These are phyloP conservation scores for Cephalophus harveyi DNA, from an alignment of 2,113 vertebrate genomes.

Conservation along the genomic window DNA sequence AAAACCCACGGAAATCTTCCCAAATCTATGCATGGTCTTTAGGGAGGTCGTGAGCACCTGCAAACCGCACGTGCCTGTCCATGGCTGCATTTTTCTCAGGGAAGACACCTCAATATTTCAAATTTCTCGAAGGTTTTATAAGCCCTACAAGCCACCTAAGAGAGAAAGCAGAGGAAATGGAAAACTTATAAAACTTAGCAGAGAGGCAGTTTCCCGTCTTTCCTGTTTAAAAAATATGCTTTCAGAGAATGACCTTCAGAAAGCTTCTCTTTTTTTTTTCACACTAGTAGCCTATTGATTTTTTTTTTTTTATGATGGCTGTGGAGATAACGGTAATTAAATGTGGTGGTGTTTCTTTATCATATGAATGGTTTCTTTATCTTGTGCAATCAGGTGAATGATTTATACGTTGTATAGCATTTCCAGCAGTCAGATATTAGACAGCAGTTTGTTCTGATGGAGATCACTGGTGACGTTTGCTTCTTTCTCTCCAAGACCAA, in stretches of 20 bases:
- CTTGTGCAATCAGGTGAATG: background rate
- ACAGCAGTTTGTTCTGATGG: accelerated
- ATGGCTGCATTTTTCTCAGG: background rate
- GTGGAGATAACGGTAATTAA: accelerated
- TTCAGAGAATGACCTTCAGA: background rate
- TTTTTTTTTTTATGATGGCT: background rate
- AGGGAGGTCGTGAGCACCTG: background rate
- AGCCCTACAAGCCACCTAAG: background rate
- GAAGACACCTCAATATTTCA: background rate
- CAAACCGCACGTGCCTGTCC: accelerated
- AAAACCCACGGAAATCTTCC: background rate
- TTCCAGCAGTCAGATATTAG: background rate
- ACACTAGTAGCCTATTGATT: background rate
- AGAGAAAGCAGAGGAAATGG: background rate
- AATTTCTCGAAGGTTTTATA: background rate
- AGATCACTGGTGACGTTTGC: background rate
- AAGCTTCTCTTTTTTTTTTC: background rate
- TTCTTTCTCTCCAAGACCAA: background rate
- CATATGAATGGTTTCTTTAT: background rate
- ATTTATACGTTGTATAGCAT: background rate
- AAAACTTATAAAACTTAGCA: accelerated
- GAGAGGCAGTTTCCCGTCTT: background rate
- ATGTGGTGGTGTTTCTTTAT: background rate
- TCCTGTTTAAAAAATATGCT: background rate
- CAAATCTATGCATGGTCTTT: background rate